Percentiles rank a stretch among this genome's conserved stretches.
phyloP scores from a whole-genome alignment of 2,113 vertebrate genomes.

The Misgurnus mizolepis region DNA sequence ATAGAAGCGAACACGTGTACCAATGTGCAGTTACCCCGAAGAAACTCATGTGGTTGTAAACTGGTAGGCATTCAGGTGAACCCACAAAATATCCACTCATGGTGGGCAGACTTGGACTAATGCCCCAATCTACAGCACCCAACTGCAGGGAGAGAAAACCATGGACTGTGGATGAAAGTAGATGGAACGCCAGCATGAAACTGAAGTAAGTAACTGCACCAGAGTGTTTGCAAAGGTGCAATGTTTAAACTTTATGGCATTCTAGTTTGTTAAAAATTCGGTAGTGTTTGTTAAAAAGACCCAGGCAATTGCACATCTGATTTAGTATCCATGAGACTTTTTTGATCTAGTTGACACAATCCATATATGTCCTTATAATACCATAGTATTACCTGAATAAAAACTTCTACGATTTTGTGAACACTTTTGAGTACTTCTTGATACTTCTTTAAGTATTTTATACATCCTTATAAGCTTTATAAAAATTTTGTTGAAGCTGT shows the following conservation, averaged over 20 bases:
- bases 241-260: neutral
- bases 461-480: too few relatives aligned
- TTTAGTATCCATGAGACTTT: too few relatives aligned
- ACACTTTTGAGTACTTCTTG: too few relatives aligned
- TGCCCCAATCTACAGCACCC: slow-evolving; percentile 8
- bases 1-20: slow-evolving; percentile 17
- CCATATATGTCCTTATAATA: too few relatives aligned
- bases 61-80: slow-evolving; percentile 30
- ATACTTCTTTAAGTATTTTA: too few relatives aligned
- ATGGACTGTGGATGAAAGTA: slow-evolving; percentile 37
- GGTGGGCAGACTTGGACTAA: slow-evolving; percentile 44
- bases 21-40: slow-evolving; percentile 21
- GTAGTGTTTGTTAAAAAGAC: neutral
- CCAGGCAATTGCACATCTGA: too few relatives aligned
- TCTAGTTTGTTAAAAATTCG: neutral
- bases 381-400: too few relatives aligned
- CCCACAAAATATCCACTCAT: slow-evolving; percentile 27
- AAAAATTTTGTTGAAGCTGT: too few relatives aligned
- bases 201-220: slow-evolving; percentile 45
- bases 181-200: slow-evolving; percentile 31
- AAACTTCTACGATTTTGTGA: too few relatives aligned
- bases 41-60: neutral
- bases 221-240: neutral
- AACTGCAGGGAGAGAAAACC: slow-evolving; percentile 20
- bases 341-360: too few relatives aligned